phyloP scores from a whole-genome alignment of 2,113 vertebrate species.

The Eupsittula cactorum region DNA sequence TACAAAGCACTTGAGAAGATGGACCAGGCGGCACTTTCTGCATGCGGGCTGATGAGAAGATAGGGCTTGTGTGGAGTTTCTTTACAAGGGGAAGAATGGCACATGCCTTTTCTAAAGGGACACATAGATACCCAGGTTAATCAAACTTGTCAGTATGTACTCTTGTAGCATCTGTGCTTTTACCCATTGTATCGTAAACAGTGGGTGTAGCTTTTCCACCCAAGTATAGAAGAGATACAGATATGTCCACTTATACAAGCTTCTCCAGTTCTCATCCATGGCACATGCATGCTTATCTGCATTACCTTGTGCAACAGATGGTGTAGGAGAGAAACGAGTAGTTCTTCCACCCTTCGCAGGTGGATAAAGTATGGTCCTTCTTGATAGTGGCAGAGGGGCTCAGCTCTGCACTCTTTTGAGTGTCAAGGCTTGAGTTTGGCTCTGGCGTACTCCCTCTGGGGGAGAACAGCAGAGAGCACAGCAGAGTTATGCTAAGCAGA shows the following conservation, averaged over 20 bases:
- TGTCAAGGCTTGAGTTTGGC: not conserved
- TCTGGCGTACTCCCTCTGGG: not conserved
- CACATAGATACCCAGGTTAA: not conserved
- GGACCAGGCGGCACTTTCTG: not conserved
- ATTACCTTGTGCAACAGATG: not conserved
- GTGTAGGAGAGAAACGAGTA: accelerated
- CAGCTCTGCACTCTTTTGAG: not conserved
- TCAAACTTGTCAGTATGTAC: not conserved
- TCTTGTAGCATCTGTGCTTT: not conserved
- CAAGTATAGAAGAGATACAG: not conserved
- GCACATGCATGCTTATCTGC: not conserved
- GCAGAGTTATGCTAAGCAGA: not conserved
- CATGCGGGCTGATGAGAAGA: accelerated
- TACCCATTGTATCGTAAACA: not conserved
- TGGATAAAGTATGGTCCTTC: not conserved
- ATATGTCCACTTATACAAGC: accelerated
- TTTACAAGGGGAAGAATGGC: not conserved
- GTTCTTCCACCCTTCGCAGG: not conserved
- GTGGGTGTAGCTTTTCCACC: not conserved
- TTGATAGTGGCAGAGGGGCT: not conserved
- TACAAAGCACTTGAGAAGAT: not conserved
- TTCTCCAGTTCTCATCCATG: not conserved
- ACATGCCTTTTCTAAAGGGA: accelerated
- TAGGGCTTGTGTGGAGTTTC: not conserved
- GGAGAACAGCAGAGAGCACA: not conserved